Evolutionary conservation across 2,888 invertebrate species (phyloP).

Genomic region (Aromia moschata): DNA sequence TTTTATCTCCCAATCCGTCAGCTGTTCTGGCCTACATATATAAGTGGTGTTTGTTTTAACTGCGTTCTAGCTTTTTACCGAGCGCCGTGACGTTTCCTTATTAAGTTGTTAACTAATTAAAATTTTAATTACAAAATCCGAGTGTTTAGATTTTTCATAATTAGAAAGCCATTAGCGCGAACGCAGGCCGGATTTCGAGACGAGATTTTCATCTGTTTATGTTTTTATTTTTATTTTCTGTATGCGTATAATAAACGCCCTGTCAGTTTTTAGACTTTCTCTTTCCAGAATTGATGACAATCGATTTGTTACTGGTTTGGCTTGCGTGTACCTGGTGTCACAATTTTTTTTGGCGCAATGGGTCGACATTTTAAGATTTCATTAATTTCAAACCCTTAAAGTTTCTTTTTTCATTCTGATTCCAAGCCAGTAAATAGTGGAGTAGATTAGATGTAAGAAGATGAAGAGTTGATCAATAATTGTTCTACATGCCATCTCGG

Average conservation of each 20-base stretch:
- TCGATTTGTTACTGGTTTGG: not conserved
- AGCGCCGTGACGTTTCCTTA: slow-evolving; percentile 23
- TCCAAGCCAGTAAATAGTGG: too few species aligned
- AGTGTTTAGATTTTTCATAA: slow-evolving; percentile 21
- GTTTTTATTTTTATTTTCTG: slow-evolving; percentile 16
- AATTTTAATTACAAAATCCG: slow-evolving; percentile 16
- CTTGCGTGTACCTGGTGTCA: not conserved
- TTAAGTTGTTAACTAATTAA: slow-evolving; percentile 20
- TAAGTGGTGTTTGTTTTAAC: slow-evolving; percentile 14
- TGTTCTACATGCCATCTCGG: too few species aligned
- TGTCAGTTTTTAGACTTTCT: slow-evolving; percentile 16
- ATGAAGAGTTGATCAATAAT: too few species aligned
- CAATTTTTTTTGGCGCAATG: not conserved
- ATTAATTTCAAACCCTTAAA: too few species aligned
- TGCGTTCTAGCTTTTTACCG: not conserved
- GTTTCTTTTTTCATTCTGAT: too few species aligned
- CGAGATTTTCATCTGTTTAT: slow-evolving; percentile 5
- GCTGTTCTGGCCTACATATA: slow-evolving; percentile 22
- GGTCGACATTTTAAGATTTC: too few species aligned
- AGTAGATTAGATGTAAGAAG: too few species aligned
- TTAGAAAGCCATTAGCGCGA: slow-evolving; percentile 22
- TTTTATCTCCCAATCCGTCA: slow-evolving; percentile 14
- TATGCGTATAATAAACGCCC: not conserved
- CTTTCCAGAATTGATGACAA: not conserved
- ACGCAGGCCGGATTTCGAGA: not conserved